Evolutionary conservation across 1,140 invertebrate species (phyloP).

Genomic region (Leptinotarsa texana): DNA sequence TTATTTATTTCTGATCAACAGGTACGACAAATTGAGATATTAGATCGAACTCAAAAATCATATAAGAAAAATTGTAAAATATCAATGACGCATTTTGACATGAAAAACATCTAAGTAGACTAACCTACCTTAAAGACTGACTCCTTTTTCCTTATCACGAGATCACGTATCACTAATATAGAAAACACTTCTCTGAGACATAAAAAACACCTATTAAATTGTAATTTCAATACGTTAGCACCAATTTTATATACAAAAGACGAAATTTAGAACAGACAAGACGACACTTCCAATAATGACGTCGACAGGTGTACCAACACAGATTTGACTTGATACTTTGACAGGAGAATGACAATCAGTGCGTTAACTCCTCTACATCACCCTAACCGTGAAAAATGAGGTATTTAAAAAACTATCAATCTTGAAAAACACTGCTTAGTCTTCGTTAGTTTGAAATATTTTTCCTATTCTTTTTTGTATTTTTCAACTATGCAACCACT

Average conservation of each 20-base stretch:
- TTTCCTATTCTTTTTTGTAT: too few species aligned
- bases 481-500: too few species aligned
- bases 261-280: slow-evolving; percentile 22
- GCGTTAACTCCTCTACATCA: too few species aligned
- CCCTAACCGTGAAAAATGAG: too few species aligned
- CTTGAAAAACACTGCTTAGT: too few species aligned
- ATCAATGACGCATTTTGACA: slow-evolving; percentile 30
- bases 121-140: slow-evolving; percentile 17
- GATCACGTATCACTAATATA: slow-evolving; percentile 25
- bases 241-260: slow-evolving; percentile 29
- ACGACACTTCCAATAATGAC: slow-evolving; percentile 22
- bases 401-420: too few species aligned
- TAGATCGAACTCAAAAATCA: not conserved
- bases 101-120: slow-evolving; percentile 19
- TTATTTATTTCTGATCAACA: slow-evolving; percentile 17
- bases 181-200: slow-evolving; percentile 20
- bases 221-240: slow-evolving; percentile 19
- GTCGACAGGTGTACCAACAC: slow-evolving; percentile 18
- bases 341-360: not conserved
- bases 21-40: slow-evolving; percentile 9
- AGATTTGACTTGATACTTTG: not conserved
- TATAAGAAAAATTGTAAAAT: slow-evolving; percentile 18
- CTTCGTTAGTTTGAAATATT: too few species aligned
- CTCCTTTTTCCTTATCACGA: slow-evolving; percentile 8
- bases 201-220: slow-evolving; percentile 22